Percentiles rank a stretch among this genome's conserved stretches.
Conservation (phyloP, 2,113 vertebrate genomes). For the Hippocampus mohnikei region DNA sequence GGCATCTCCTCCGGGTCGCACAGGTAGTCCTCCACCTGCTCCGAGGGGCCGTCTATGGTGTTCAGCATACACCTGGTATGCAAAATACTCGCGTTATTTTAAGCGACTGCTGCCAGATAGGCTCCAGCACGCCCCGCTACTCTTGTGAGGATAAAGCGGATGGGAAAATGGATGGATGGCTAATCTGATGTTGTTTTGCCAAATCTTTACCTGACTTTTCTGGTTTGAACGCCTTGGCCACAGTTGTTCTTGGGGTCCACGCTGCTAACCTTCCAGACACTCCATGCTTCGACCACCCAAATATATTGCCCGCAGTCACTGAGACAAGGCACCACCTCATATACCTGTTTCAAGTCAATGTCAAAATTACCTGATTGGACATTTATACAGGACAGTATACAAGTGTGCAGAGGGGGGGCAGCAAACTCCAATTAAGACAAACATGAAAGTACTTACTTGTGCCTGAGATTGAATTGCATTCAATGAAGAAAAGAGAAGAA, state of each 20-base stretch:
- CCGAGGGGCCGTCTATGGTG: slow-evolving; percentile 90
- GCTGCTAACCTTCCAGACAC: slow-evolving; percentile 91
- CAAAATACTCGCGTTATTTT: not conserved
- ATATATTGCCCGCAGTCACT: slow-evolving; percentile 93
- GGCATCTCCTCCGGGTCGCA: slow-evolving; percentile 98
- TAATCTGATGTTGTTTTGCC: no score
- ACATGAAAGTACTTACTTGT: slow-evolving; percentile 55
- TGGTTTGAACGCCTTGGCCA: slow-evolving; percentile 91
- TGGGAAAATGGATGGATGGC: no score
- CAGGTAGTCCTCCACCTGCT: slow-evolving; percentile 91
- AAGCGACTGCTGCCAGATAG: not conserved
- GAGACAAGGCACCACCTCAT: slow-evolving; percentile 93
- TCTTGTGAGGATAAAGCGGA: no score
- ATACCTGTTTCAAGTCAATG: slow-evolving; percentile 74
- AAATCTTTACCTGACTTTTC: slow-evolving; percentile 87
- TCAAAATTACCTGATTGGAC: not conserved
- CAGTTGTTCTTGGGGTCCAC: slow-evolving; percentile 91
- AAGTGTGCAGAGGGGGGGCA: not conserved
- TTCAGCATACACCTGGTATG: slow-evolving; percentile 91
- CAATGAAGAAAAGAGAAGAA: slow-evolving; percentile 13
- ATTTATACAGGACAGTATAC: not conserved
- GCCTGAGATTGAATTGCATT: slow-evolving; percentile 56
- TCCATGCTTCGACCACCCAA: slow-evolving; percentile 93
- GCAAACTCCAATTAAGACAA: not conserved
- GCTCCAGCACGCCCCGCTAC: no score